Conservation (phyloP, 92 coral and sea anemone genomes). For the Parazoanthus swiftii region DNA sequence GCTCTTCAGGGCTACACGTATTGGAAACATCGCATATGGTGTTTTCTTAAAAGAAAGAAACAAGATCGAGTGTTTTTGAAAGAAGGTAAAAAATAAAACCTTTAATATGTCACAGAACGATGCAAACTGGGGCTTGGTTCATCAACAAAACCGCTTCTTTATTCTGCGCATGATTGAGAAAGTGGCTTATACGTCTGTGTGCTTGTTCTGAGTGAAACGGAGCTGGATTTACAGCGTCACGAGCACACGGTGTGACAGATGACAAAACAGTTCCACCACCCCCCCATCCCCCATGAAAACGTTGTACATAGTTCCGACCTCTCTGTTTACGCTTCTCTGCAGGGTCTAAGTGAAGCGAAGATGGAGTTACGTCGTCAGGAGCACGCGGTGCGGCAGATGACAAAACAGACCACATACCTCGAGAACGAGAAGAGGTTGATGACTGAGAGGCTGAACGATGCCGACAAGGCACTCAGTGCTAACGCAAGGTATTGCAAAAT, state of each 20-base stretch:
- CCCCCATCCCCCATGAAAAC: too few species aligned
- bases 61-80: too few species aligned
- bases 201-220: conserved; percentile 88
- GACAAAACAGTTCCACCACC: conserved; percentile 37
- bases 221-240: conserved; percentile 88
- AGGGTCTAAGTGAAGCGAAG: conserved; percentile 98
- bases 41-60: too few species aligned
- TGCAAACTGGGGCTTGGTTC: too few species aligned
- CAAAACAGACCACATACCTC: conserved; percentile 74
- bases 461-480: conserved; percentile 85
- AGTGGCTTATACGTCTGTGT: too few species aligned
- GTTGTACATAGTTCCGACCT: not conserved
- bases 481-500: conserved; percentile 74
- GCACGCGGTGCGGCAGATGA: conserved; percentile 89
- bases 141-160: too few species aligned
- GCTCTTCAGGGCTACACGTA: too few species aligned
- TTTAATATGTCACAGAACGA: too few species aligned
- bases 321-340: not conserved
- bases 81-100: too few species aligned
- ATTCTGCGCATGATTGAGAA: too few species aligned
- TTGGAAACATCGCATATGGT: too few species aligned
- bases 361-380: conserved; percentile 95
- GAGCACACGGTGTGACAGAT: conserved; percentile 89
- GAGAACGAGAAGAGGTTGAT: conserved; percentile 85
- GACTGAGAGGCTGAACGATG: conserved; percentile 76